Evolutionary conservation across 2,797 vertebrate species (phyloP), one percentile per base, ranked within the genome.

Genomic region (Scolopax rusticola): DNA sequence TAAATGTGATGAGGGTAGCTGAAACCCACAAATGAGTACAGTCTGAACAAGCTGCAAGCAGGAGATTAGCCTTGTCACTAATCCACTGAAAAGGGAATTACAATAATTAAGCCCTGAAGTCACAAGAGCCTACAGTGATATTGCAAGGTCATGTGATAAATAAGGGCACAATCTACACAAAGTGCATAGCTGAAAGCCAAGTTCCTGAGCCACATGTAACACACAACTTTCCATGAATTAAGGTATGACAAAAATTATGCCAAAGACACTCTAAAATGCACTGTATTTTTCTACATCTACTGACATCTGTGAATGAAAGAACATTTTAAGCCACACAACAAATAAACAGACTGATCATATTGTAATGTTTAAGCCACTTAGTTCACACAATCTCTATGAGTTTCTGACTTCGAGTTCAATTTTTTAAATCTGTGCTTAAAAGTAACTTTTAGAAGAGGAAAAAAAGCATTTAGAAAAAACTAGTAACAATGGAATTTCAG

Each of bases 21-120:
- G 36, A 95, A 95, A 84, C 5, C 9, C 56, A 93, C 36, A 77
- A 80, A 32, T 40, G 69, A 90, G 27, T 17, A 41, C 36, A 33
- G 64, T n/a, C n/a, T 60, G 88, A 94, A 86, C 77, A 94, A 95
- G 81, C 93, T 95, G 90, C 95, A 89, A 85, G 71, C 32, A 80
- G 43, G 45, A 95, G 95, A 96, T 96, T 95, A 97, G 71, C 87
- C 81, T 94, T 87, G 84, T 89, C 84, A 83, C 64, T 94, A 96
- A 96, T 89, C 90, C 89, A 57, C 40, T 87, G 89, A 68, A 93
- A 95, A 89, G 64, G 48, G 93, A 95, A 93, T 96, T 92, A 95
- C 65, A 95, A 30, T 83, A 94, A 96, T 95, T 95, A 96, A 95
- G 40, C 64, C 90, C 93, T 47, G 75, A 89, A 93, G 89, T 89